These are phyloP conservation scores for Philhelius pedissequus DNA, from an alignment of 2,888 invertebrate species.

Conservation along the genomic window DNA sequence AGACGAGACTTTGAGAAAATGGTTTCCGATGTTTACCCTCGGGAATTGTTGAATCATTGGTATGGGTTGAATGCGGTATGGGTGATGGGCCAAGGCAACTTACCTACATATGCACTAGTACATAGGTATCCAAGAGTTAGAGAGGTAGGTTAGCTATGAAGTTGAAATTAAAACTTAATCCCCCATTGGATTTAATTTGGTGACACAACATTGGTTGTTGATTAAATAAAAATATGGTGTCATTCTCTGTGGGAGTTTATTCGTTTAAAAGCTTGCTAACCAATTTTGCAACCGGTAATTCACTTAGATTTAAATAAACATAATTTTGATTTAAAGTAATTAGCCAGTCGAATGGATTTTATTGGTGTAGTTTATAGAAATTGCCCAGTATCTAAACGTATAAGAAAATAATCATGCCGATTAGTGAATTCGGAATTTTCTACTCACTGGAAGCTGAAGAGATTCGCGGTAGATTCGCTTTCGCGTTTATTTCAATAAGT, in stretches of 20 bases:
- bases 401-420: too few relatives aligned
- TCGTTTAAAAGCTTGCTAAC: not conserved
- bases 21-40: not conserved
- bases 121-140: not conserved
- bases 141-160: not conserved
- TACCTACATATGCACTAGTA: not conserved
- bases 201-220: constrained; percentile 24
- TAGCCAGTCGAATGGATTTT: not conserved
- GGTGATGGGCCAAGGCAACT: not conserved
- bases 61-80: not conserved
- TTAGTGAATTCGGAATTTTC: too few relatives aligned
- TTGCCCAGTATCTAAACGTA: too few relatives aligned
- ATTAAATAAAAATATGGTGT: constrained; percentile 2
- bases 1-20: constrained; percentile 5
- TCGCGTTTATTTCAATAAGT: too few relatives aligned
- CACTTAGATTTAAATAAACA: not conserved
- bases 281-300: not conserved
- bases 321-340: not conserved
- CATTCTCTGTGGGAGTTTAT: constrained; percentile 7
- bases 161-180: constrained; percentile 28
- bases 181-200: constrained; percentile 33
- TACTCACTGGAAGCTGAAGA: too few relatives aligned
- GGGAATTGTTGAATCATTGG: not conserved
- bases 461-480: too few relatives aligned
- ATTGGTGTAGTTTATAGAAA: not conserved